Evolutionary conservation across 2,797 vertebrate species (phyloP).

Genomic region (Prunella strophiata): DNA sequence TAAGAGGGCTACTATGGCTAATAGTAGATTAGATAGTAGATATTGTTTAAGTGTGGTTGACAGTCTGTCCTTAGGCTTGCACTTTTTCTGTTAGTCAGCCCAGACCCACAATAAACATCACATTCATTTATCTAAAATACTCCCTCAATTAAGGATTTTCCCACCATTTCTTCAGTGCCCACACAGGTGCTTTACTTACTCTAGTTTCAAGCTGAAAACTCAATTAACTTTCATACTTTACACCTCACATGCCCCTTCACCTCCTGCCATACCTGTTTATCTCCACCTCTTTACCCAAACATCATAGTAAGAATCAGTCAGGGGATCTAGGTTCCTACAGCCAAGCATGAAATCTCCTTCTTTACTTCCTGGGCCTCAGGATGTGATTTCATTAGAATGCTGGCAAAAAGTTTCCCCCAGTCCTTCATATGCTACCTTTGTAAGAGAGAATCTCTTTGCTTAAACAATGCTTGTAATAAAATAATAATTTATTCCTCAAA

Average conservation of each 20-base stretch:
- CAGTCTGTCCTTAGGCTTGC: neutral
- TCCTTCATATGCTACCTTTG: neutral
- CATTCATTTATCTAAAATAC: neutral
- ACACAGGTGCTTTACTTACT: neutral
- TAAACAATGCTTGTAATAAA: neutral
- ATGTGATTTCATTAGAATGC: neutral
- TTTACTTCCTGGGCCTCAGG: neutral
- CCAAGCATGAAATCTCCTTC: neutral
- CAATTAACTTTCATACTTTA: neutral
- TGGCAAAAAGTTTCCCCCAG: neutral
- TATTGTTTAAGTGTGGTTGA: neutral
- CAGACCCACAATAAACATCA: neutral
- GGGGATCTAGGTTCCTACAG: neutral
- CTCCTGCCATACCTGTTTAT: neutral
- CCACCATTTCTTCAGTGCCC: neutral
- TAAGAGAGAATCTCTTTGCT: neutral
- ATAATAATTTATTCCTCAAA: neutral
- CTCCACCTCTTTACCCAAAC: neutral
- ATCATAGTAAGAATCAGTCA: neutral
- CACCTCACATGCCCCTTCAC: neutral
- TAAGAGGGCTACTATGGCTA: neutral
- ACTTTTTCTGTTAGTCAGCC: neutral
- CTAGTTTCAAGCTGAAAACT: neutral
- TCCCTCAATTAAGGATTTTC: neutral
- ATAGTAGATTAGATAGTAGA: neutral